These are phyloP conservation scores for Rhynchophorus ferrugineus DNA, from an alignment of 1,140 invertebrate genomes.

Conservation along the genomic window DNA sequence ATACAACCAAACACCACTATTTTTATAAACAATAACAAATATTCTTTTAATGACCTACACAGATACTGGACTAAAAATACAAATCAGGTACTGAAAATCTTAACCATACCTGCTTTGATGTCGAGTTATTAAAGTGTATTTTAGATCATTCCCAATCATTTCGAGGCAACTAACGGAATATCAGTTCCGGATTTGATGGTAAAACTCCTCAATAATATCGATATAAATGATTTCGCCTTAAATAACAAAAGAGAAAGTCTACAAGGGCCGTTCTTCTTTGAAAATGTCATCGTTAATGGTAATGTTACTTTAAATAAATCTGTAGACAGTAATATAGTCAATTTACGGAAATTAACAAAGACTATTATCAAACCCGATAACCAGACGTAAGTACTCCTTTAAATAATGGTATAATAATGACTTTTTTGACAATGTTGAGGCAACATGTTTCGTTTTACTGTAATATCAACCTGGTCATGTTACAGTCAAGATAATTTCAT, in stretches of 20 bases:
- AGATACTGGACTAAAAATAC: conserved; percentile 34
- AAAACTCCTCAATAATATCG: conserved; percentile 24
- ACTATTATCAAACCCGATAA: conserved; percentile 27
- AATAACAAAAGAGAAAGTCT: conserved; percentile 16
- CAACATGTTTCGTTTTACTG: too few species aligned
- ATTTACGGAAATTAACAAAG: conserved; percentile 25
- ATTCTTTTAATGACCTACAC: conserved; percentile 18
- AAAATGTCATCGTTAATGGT: conserved; percentile 30
- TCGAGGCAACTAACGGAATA: conserved; percentile 26
- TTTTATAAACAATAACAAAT: conserved; percentile 22
- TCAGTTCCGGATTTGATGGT: conserved; percentile 25
- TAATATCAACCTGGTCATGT: too few species aligned
- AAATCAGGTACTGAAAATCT: conserved; percentile 24
- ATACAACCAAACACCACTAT: conserved; percentile 19
- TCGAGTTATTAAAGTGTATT: not conserved
- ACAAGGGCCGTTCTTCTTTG: conserved; percentile 26
- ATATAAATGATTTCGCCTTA: conserved; percentile 25
- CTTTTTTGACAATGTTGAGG: too few species aligned
- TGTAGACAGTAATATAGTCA: conserved; percentile 20
- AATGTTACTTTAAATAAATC: conserved; percentile 25
- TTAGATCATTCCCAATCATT: conserved; percentile 28
- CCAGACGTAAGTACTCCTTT: not conserved
- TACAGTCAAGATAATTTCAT: too few species aligned
- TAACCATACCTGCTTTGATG: not conserved
- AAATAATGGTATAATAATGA: not conserved